phyloP scores from a whole-genome alignment of 2,888 invertebrate genomes.

The Acleris emargana region DNA sequence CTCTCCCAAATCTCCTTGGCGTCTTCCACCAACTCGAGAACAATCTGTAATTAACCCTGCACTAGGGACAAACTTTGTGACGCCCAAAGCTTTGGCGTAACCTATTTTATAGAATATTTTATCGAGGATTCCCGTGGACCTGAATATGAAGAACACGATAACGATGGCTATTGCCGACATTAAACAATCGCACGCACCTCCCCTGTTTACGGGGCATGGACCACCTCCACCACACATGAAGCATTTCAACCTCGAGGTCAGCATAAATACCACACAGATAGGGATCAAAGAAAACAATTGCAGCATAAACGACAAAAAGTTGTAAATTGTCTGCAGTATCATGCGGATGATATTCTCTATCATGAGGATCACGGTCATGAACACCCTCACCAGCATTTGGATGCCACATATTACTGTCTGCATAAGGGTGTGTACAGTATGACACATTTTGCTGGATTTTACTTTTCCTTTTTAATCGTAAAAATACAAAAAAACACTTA shows the following conservation, averaged over 20 bases:
- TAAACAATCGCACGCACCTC: conserved; percentile 48
- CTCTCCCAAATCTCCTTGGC: too few species aligned
- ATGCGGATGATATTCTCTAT: conserved; percentile 69
- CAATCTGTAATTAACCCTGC: too few species aligned
- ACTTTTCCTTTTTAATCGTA: too few species aligned
- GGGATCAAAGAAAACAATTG: conserved; percentile 71
- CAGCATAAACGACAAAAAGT: conserved; percentile 67
- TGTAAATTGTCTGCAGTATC: conserved; percentile 69
- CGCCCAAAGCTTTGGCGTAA: conserved; percentile 44
- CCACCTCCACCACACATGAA: conserved; percentile 72
- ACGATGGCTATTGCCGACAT: conserved; percentile 11
- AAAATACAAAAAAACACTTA: too few species aligned
- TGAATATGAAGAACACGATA: conserved; percentile 16
- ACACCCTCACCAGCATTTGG: conserved; percentile 70
- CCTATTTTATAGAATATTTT: conserved; percentile 19
- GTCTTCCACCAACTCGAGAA: too few species aligned
- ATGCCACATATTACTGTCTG: conserved; percentile 64
- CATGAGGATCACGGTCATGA: conserved; percentile 72
- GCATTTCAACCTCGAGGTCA: conserved; percentile 65
- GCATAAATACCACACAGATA: conserved; percentile 66
- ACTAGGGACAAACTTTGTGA: background rate
- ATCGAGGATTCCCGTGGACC: conserved; percentile 17
- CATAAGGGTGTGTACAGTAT: conserved; percentile 62
- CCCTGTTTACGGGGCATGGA: conserved; percentile 61
- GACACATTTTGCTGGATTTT: conserved; percentile 63